These are phyloP conservation scores for Hiodon tergisus DNA, from an alignment of 2,113 vertebrate genomes.

Conservation along the genomic window DNA sequence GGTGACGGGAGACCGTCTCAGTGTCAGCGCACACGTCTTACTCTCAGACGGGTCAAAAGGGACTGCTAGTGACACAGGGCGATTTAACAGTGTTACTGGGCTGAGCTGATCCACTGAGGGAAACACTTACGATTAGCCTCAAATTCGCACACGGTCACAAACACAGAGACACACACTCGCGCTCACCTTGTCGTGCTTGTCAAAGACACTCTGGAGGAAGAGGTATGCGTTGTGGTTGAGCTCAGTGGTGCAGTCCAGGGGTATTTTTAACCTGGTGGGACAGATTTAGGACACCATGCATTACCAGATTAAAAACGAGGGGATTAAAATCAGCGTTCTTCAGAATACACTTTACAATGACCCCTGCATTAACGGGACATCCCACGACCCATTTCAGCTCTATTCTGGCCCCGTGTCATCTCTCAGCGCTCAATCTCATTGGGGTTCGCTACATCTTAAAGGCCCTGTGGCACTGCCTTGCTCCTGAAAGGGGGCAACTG, in stretches of 20 bases:
- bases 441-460: too few species aligned
- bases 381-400: too few species aligned
- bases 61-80: background rate
- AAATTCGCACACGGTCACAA: too few species aligned
- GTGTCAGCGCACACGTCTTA: background rate
- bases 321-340: conserved; percentile 13
- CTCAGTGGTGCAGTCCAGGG: conserved; percentile 89
- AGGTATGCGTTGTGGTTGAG: conserved; percentile 95
- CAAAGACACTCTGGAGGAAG: conserved; percentile 94
- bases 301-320: conserved; percentile 8
- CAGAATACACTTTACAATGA: conserved; percentile 7
- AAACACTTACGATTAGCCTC: too few species aligned
- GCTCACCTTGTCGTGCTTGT: conserved; percentile 94
- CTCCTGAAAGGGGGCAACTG: background rate
- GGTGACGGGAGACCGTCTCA: too few species aligned
- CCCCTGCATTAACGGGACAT: background rate
- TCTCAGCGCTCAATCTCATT: too few species aligned
- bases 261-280: conserved; percentile 77
- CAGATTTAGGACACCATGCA: conserved; percentile 24
- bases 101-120: background rate
- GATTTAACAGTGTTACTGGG: background rate
- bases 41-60: background rate
- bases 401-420: too few species aligned
- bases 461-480: too few species aligned
- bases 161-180: background rate